Conservation (phyloP, 2,888 invertebrate species). For the Lymantria monacha region DNA sequence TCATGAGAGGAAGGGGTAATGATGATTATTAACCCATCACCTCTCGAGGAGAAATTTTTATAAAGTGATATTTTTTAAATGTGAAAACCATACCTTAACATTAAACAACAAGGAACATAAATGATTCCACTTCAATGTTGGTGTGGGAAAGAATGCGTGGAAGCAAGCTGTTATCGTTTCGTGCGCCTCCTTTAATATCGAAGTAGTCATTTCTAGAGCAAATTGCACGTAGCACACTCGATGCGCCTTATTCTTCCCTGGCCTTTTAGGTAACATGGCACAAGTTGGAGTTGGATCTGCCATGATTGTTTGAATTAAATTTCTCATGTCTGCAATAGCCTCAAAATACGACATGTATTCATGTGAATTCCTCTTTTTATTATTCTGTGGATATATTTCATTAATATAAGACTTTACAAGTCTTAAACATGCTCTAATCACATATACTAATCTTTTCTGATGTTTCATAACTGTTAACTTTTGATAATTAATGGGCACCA, state of each 20-base stretch:
- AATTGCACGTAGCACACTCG: conserved; percentile 69
- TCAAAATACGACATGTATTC: conserved; percentile 92
- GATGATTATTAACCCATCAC: too few relatives aligned
- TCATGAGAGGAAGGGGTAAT: too few relatives aligned
- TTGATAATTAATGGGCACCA: conserved; percentile 71
- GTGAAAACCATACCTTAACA: conserved; percentile 74
- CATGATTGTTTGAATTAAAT: conserved; percentile 90
- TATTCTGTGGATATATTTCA: conserved; percentile 93
- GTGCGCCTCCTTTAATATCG: conserved; percentile 94
- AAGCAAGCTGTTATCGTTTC: conserved; percentile 95
- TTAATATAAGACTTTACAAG: conserved; percentile 93
- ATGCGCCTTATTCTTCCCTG: conserved; percentile 66
- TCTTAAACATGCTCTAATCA: conserved; percentile 91
- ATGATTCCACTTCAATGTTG: conserved; percentile 95
- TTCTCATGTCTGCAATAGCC: conserved; percentile 92
- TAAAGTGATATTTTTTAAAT: too few relatives aligned
- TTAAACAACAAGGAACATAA: conserved; percentile 91
- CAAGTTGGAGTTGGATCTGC: conserved; percentile 84
- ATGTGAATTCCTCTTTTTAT: conserved; percentile 58
- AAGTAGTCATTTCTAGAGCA: conserved; percentile 84
- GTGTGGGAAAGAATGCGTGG: conserved; percentile 97
- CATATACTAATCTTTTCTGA: conserved; percentile 92
- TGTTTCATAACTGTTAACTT: conserved; percentile 84
- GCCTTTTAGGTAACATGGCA: conserved; percentile 53
- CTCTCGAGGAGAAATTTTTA: too few relatives aligned